Evolutionary conservation across 2,888 invertebrate species (phyloP), one percentile per base, ranked within the genome.

Genomic region (Andrena haemorrhoa): DNA sequence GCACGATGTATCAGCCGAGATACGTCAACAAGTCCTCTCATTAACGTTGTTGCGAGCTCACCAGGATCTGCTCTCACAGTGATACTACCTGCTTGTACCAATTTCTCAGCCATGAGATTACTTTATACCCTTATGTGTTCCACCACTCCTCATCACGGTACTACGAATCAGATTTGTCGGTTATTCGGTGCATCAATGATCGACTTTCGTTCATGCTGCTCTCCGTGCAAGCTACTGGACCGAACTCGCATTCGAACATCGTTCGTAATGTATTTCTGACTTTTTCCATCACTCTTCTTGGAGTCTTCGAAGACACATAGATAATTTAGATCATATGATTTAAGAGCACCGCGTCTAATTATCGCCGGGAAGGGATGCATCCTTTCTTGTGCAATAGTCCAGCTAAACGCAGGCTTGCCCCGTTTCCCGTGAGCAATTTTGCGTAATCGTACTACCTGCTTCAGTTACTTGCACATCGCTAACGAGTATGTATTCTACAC

Each of bases 401-500:
- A 78, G 72, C 78, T 89, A 83, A 88, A 83, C 80, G 82, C 75
- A 83, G 73, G 71, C 82, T 76, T 89, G 90, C 89, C 91, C 90
- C 89, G 89, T 89, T 92, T 92, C 90, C 88, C 92, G 89, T 89
- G 83, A 88, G 88, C 88, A 88, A 92, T 91, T 88, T 92, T 92
- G 92, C 92, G 92, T 90, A 92, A 92, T 88, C 75, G 72, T 64
- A 63, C 63, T 71, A 75, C 74, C 78, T 82, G 58, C 56, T 64
- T 75, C 61, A 72, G 60, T 61, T 61, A 73, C 80, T 65, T 58
- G 78, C 70, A 73, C 73, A 69, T 74, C 78, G 72, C 75, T 83
- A 87, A 87, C 83, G 83, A 88, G 78, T 85, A 60, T 61, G 78
- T 85, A 60, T 61, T 56, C 29, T 69, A 77, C 56, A 60, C 60